A percentile compares a stretch with the other conserved stretches of the same genome.
Evolutionary conservation across 2,888 invertebrate species (phyloP).

Genomic region (Tholera decimalis): DNA sequence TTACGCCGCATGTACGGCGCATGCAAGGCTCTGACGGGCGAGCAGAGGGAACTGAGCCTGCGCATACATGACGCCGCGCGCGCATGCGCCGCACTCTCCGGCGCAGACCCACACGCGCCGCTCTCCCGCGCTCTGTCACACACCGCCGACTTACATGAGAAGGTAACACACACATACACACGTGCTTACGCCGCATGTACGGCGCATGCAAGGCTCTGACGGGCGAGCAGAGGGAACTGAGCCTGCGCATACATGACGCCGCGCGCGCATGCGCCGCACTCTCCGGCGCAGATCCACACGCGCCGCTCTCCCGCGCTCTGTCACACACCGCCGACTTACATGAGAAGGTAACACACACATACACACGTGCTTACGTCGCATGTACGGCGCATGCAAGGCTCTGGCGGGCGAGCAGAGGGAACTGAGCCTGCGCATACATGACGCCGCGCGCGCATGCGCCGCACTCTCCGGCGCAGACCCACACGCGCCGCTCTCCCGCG

Average conservation of each 20-base stretch:
- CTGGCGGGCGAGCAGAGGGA: too few species aligned
- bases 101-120: constrained; percentile 98
- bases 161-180: constrained; percentile 77
- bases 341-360: constrained; percentile 84
- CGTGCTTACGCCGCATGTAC: constrained; percentile 96
- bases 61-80: constrained; percentile 96
- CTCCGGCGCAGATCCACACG: constrained; percentile 98
- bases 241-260: constrained; percentile 95
- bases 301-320: constrained; percentile 95
- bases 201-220: constrained; percentile 97
- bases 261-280: constrained; percentile 96
- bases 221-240: constrained; percentile 96
- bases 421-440: too few species aligned
- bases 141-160: constrained; percentile 78
- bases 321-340: constrained; percentile 91
- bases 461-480: too few species aligned
- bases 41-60: constrained; percentile 96
- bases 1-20: constrained; percentile 96
- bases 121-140: constrained; percentile 95
- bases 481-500: too few species aligned
- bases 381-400: too few species aligned
- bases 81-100: constrained; percentile 96
- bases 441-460: too few species aligned
- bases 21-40: constrained; percentile 96
- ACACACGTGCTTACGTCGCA: too few species aligned